These are phyloP conservation scores for Trichopoda pennipes DNA, from an alignment of 2,888 invertebrate species.

Conservation along the genomic window DNA sequence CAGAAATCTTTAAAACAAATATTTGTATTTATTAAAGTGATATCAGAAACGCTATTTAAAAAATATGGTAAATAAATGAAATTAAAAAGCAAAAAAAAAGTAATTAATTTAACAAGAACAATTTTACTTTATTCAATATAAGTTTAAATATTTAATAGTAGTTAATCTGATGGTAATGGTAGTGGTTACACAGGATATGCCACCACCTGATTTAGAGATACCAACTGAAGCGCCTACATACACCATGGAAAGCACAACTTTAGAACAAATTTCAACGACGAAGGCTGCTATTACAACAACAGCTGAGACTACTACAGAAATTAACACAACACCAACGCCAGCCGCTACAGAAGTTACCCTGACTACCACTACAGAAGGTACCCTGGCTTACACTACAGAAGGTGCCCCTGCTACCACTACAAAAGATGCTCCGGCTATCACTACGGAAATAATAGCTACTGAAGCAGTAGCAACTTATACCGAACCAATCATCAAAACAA, in stretches of 20 bases:
- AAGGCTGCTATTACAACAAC: conserved; percentile 19
- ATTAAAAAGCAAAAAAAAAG: conserved; percentile 5
- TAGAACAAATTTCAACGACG: background rate
- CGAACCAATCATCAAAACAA: conserved; percentile 10
- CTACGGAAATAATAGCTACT: conserved; percentile 14
- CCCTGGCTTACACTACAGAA: background rate
- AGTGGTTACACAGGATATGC: conserved; percentile 72
- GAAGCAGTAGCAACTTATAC: conserved; percentile 17
- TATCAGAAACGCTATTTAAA: background rate
- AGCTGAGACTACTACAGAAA: background rate
- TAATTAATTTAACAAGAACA: background rate
- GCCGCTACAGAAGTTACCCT: conserved; percentile 36
- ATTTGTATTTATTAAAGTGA: background rate
- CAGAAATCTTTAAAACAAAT: conserved; percentile 1
- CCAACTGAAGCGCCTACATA: conserved; percentile 46
- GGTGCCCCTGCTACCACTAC: conserved; percentile 3
- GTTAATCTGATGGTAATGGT: conserved; percentile 46
- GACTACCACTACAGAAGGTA: conserved; percentile 29
- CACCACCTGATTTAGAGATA: conserved; percentile 71
- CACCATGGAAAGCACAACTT: conserved; percentile 4
- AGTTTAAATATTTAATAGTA: conserved; percentile 57
- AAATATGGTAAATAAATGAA: conserved; percentile 37
- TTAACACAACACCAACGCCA: conserved; percentile 70
- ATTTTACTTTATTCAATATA: background rate
- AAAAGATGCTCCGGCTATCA: background rate